Percentiles rank a stretch among this genome's conserved stretches.
Conservation (phyloP, 2,797 vertebrate species). For the Etheostoma nigrum region DNA sequence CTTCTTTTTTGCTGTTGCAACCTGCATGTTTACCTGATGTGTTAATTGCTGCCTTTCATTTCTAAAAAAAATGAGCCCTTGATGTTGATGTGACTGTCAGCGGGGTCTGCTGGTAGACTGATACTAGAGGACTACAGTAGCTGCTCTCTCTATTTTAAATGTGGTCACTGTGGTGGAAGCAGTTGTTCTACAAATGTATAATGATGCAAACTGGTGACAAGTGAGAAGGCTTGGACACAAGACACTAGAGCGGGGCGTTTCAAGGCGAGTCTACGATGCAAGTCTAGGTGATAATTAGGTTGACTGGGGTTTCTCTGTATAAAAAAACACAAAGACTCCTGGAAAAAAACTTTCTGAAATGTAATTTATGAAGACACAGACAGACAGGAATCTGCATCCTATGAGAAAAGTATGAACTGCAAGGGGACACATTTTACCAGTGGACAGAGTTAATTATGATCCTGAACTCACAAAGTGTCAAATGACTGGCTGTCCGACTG, state of each 20-base stretch:
- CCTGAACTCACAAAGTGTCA: slow-evolving; percentile 65
- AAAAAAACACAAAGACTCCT: slow-evolving; percentile 37
- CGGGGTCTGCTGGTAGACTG: slow-evolving; percentile 22
- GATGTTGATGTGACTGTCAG: slow-evolving; percentile 40
- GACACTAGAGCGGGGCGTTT: slow-evolving; percentile 39
- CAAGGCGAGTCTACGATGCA: slow-evolving; percentile 36
- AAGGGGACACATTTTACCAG: slow-evolving; percentile 41
- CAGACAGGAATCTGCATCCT: slow-evolving; percentile 50
- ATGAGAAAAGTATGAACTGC: slow-evolving; percentile 49
- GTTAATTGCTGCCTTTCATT: slow-evolving; percentile 68
- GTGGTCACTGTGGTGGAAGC: slow-evolving; percentile 8
- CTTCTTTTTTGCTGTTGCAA: slow-evolving; percentile 31
- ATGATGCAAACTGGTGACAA: slow-evolving; percentile 11
- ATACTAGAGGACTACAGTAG: neutral
- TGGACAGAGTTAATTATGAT: slow-evolving; percentile 71
- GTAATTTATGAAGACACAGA: slow-evolving; percentile 62
- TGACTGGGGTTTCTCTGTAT: slow-evolving; percentile 49
- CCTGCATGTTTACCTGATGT: slow-evolving; percentile 68
- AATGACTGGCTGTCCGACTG: slow-evolving; percentile 44
- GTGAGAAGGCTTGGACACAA: slow-evolving; percentile 13
- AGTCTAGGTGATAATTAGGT: slow-evolving; percentile 62
- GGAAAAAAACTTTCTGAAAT: slow-evolving; percentile 52
- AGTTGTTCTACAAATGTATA: slow-evolving; percentile 12
- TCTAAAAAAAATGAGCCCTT: slow-evolving; percentile 51
- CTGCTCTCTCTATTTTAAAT: slow-evolving; percentile 21